Percentiles rank a stretch among this genome's conserved stretches.
These are phyloP conservation scores for Oceanodroma tethys DNA, from an alignment of 2,113 vertebrate genomes.

Conservation along the genomic window DNA sequence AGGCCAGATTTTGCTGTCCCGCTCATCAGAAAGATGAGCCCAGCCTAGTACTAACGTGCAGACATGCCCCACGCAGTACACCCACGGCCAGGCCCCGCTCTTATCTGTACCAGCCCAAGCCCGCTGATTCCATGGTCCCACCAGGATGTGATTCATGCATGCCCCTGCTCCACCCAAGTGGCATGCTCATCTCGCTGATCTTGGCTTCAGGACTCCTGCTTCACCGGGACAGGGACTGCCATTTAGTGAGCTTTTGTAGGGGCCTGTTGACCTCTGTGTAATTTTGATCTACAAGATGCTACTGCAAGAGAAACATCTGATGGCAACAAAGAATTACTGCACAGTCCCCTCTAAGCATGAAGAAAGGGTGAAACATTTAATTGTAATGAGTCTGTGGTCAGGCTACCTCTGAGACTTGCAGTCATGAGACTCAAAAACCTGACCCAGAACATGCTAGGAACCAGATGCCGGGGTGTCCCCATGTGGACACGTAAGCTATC, in stretches of 20 bases:
- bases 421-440: not conserved
- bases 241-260: not conserved
- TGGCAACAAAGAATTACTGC: not conserved
- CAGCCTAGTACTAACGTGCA: not conserved
- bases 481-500: accelerated
- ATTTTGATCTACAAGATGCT: not conserved
- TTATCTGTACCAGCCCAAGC: constrained; percentile 32
- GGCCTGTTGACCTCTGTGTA: not conserved
- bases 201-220: not conserved
- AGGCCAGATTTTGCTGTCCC: not conserved
- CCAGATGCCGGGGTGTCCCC: not conserved
- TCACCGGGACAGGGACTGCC: not conserved
- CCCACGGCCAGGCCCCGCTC: not conserved
- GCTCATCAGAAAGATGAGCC: not conserved
- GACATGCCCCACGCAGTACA: not conserved
- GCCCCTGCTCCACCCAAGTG: constrained; percentile 51
- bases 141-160: constrained; percentile 57
- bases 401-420: not conserved
- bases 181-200: not conserved
- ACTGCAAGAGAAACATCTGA: not conserved
- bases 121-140: not conserved
- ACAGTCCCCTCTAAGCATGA: not conserved
- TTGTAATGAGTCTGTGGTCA: not conserved
- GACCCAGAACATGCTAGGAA: not conserved
- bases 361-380: not conserved